These are phyloP conservation scores for Vireo griseus DNA, from an alignment of 2,797 vertebrate genomes.

Conservation along the genomic window DNA sequence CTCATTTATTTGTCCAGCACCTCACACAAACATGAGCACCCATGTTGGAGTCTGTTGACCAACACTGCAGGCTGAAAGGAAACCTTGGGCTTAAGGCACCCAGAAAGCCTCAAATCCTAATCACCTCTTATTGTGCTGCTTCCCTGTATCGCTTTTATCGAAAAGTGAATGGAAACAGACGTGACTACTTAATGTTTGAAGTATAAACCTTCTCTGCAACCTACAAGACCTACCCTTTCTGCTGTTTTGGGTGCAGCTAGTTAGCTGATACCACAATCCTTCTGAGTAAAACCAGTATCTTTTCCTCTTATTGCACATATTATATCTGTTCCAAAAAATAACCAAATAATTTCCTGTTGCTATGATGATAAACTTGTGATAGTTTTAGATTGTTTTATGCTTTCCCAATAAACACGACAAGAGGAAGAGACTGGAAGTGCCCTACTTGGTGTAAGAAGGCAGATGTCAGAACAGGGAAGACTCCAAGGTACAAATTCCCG, in stretches of 20 bases:
- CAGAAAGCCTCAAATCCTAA: slow-evolving; percentile 19
- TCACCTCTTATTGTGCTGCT: neutral
- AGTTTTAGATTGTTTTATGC: neutral
- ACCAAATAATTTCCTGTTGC: neutral
- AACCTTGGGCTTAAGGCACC: slow-evolving; percentile 29
- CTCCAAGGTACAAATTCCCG: neutral
- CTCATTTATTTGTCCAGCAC: neutral
- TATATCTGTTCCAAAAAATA: neutral
- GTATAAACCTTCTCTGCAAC: neutral
- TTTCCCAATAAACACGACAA: slow-evolving; percentile 51
- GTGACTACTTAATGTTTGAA: neutral
- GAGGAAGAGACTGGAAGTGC: slow-evolving; percentile 52
- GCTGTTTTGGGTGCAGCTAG: neutral
- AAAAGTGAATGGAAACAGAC: neutral
- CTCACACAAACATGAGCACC: neutral
- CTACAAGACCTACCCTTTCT: neutral
- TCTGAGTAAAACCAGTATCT: neutral
- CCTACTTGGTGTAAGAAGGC: slow-evolving; percentile 28
- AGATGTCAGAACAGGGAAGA: slow-evolving; percentile 28
- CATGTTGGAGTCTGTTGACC: neutral
- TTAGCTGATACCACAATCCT: neutral
- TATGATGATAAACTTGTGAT: neutral
- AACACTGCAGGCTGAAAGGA: neutral
- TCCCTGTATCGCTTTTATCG: neutral
- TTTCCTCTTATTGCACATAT: slow-evolving; percentile 33